Evolutionary conservation across 2,888 invertebrate species (phyloP), one percentile per base, ranked within the genome.

Genomic region (Megaustenia siamemsis): DNA sequence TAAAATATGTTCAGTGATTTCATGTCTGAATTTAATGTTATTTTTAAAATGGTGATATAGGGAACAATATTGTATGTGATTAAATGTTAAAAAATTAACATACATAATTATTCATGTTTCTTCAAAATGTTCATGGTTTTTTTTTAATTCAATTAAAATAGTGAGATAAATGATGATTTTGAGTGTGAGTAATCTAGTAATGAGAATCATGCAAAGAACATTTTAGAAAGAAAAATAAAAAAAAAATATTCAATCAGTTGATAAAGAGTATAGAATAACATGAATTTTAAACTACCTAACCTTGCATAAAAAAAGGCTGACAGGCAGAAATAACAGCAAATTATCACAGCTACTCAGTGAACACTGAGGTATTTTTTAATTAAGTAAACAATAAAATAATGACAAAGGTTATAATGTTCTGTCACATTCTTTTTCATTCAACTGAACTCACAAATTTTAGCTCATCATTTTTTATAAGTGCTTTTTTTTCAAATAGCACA

Each of bases 321-420:
- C 45, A 10, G 45, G 45, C 45, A 10, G 12, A 10, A 45, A 56
- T 56, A 56, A 24, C n/a, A 32, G 32, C 28, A 49, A 45, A 49
- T 49, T 75, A 75, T 75, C 75, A 75, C 75, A 75, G 45, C 28
- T 49, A 53, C 43, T 28, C 75, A 75, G 49, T 28, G 53, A 32
- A 75, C 49, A 75, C 49, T 53, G 75, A 75, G 75, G 75, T 75
- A 75, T 75, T 49, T 75, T 8, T n/a, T n/a, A n/a, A 49, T 45
- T 66, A 49, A 8, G 32, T 49, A 32, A 49, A 43, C 49, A 35
- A n/a, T 32, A 66, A 32, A 8, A 32, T 12, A 66, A 35, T 10
- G 35, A 3, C 21, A 35, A 32, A 1, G 32, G 8, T 35, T 2
- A 32, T n/a, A 66, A 66, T 66, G 15, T 66, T 8, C 66, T 66